Percentiles rank a stretch among this genome's conserved stretches.
Evolutionary conservation across 2,888 invertebrate species (phyloP).

Genomic region (Gisinianus flammeolus): DNA sequence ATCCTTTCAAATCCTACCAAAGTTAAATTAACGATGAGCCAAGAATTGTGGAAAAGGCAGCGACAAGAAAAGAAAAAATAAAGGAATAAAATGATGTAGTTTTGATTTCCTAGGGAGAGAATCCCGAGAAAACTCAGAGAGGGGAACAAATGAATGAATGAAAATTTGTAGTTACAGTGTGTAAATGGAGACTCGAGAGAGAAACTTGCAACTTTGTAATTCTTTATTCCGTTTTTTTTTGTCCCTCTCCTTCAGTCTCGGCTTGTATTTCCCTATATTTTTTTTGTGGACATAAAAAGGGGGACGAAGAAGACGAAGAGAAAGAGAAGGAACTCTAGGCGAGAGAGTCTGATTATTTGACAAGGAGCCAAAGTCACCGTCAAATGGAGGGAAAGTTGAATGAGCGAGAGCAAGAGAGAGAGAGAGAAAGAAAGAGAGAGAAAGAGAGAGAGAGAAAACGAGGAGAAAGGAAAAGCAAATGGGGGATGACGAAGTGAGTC

Average conservation of each 20-base stretch:
- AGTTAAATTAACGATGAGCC: no score
- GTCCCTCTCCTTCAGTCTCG: not conserved
- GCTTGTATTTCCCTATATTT: not conserved
- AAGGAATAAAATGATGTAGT: no score
- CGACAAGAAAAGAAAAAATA: no score
- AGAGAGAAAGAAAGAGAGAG: not conserved
- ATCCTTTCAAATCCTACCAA: no score
- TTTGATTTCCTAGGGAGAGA: no score
- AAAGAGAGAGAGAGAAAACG: not conserved
- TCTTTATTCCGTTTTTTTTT: not conserved
- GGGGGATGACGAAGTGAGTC: conserved; percentile 2
- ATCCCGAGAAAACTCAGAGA: no score
- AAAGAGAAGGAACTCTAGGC: not conserved
- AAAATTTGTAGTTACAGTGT: no score
- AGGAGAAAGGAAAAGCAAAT: conserved; percentile 8
- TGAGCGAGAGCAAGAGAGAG: not conserved
- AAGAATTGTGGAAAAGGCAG: no score
- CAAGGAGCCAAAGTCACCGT: not conserved
- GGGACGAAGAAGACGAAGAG: not conserved
- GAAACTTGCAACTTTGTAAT: not conserved
- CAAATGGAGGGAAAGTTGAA: not conserved
- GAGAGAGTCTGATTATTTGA: not conserved
- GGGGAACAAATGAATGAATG: no score
- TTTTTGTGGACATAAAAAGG: not conserved
- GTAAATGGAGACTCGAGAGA: no score